phyloP scores from a whole-genome alignment of 1,140 invertebrate species.

The Octopus sinensis region DNA sequence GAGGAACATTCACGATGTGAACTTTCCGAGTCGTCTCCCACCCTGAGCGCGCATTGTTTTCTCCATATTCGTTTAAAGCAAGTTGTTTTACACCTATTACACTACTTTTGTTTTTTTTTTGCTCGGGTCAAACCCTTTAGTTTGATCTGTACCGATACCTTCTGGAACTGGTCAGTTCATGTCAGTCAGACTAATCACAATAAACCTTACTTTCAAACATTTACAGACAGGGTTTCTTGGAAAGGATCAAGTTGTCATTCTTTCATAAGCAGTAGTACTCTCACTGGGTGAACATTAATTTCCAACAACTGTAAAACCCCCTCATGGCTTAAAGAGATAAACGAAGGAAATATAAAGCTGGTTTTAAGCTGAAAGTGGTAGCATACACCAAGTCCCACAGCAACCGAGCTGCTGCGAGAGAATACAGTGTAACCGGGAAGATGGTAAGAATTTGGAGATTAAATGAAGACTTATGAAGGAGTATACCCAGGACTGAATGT shows the following conservation, averaged over 20 bases:
- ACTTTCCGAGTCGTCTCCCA: too few species aligned
- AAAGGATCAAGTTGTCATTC: too few species aligned
- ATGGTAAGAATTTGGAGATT: neutral
- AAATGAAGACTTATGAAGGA: neutral
- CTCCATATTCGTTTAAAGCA: too few species aligned
- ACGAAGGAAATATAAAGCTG: conserved; percentile 1
- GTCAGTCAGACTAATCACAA: neutral
- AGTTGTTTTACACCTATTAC: too few species aligned
- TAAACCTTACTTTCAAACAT: conserved; percentile 8
- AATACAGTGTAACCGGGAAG: neutral
- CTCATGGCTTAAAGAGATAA: neutral
- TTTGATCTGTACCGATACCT: too few species aligned
- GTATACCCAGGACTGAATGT: neutral
- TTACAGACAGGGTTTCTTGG: too few species aligned
- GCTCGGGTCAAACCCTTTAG: too few species aligned
- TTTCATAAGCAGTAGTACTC: too few species aligned
- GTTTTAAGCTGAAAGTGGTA: neutral
- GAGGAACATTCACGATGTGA: too few species aligned
- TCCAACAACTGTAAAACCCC: neutral
- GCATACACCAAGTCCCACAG: neutral
- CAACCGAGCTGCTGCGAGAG: neutral
- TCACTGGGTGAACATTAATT: neutral
- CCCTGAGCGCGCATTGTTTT: too few species aligned
- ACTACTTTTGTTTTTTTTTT: too few species aligned
- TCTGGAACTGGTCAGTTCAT: neutral